Conservation (phyloP, 2,797 vertebrate genomes). For the Melanotaenia boesemani region DNA sequence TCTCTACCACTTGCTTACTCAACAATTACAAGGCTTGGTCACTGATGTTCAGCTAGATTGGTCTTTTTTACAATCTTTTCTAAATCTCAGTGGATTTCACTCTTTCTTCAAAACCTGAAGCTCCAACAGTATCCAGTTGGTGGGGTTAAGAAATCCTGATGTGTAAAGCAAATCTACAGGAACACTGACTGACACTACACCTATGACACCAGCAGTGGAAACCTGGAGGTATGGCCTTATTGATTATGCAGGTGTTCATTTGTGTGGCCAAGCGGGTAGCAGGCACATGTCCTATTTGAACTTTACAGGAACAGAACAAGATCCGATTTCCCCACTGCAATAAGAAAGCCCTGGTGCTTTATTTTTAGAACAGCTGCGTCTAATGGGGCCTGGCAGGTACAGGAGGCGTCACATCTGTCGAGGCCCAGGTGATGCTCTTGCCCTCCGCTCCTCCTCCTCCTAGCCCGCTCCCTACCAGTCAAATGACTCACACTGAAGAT, state of each 20-base stretch:
- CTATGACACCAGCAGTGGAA: conserved; percentile 52
- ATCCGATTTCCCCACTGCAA: conserved; percentile 70
- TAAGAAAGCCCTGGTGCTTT: conserved; percentile 74
- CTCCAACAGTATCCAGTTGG: conserved; percentile 55
- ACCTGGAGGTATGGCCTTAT: conserved; percentile 63
- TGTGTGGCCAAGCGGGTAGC: conserved; percentile 78
- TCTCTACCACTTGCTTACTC: conserved; percentile 66
- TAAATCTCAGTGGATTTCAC: conserved; percentile 36
- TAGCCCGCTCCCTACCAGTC: conserved; percentile 70
- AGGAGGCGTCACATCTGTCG: conserved; percentile 85
- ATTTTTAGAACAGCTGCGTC: conserved; percentile 84
- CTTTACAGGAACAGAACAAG: conserved; percentile 79
- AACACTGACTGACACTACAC: conserved; percentile 52
- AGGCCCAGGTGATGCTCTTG: conserved; percentile 79
- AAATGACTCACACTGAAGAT: conserved; percentile 83
- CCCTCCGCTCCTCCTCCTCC: conserved; percentile 61
- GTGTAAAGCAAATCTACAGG: conserved; percentile 55
- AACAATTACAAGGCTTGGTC: conserved; percentile 25
- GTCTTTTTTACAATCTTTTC: conserved; percentile 37
- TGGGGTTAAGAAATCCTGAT: conserved; percentile 50
- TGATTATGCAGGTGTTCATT: conserved; percentile 81
- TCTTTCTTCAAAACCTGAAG: conserved; percentile 41
- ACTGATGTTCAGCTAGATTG: conserved; percentile 29
- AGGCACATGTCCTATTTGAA: conserved; percentile 77
- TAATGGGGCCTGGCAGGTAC: conserved; percentile 86